These are phyloP conservation scores for Coronaproctus castanopsis DNA, from an alignment of 2,888 invertebrate species.

Conservation along the genomic window DNA sequence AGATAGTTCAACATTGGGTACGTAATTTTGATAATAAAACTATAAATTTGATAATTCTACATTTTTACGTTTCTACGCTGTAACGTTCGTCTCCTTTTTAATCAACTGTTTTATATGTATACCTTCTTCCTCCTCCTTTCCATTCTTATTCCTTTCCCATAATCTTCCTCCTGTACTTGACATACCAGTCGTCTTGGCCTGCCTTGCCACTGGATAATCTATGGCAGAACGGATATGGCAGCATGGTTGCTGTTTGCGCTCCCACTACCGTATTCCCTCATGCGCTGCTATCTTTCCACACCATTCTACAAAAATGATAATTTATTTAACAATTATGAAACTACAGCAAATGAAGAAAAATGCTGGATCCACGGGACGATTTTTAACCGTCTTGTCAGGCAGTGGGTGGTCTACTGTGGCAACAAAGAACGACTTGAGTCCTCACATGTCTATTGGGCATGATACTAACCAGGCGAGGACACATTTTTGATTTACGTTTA, in stretches of 20 bases:
- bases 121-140: no score
- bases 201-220: neutral
- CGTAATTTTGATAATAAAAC: no score
- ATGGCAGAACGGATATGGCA: neutral
- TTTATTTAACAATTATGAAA: neutral
- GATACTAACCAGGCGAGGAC: neutral
- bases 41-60: no score
- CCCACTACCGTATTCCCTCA: neutral
- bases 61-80: no score
- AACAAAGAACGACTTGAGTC: neutral
- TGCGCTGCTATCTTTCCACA: neutral
- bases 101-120: no score
- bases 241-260: neutral
- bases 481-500: no score
- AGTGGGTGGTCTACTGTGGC: neutral
- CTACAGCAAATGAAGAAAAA: neutral
- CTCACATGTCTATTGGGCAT: neutral
- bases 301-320: neutral
- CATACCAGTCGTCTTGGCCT: neutral
- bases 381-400: neutral
- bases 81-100: no score
- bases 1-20: no score
- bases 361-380: neutral
- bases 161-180: neutral
- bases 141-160: neutral